phyloP scores from a whole-genome alignment of 2,888 invertebrate species.

The Amitus sp. region DNA sequence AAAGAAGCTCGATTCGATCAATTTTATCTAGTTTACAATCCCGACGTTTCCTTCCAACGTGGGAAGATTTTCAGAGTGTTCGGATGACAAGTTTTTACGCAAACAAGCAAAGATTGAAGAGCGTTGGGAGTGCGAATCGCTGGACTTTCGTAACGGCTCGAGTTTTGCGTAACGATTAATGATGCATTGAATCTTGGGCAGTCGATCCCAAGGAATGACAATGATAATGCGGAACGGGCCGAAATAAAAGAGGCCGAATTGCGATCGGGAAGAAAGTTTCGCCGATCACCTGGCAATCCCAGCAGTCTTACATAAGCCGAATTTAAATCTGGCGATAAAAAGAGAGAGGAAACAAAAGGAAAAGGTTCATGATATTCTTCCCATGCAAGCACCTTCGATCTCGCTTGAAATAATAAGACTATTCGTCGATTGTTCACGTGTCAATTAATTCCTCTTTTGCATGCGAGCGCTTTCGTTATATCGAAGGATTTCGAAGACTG shows the following conservation, averaged over 20 bases:
- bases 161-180: constrained; percentile 17
- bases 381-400: constrained; percentile 1
- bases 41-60: too few relatives aligned
- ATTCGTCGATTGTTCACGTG: too few relatives aligned
- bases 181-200: constrained; percentile 18
- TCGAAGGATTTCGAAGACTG: too few relatives aligned
- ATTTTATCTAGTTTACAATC: too few relatives aligned
- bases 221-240: constrained; percentile 28
- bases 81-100: too few relatives aligned
- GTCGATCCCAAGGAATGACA: constrained; percentile 31
- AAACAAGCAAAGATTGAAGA: too few relatives aligned
- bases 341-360: constrained; percentile 13
- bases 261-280: constrained; percentile 33
- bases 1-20: too few relatives aligned
- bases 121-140: neutral
- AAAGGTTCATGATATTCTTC: too few relatives aligned
- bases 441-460: too few relatives aligned
- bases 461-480: too few relatives aligned
- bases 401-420: too few relatives aligned
- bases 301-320: constrained; percentile 21
- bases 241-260: constrained; percentile 24
- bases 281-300: constrained; percentile 15
- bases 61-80: too few relatives aligned
- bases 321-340: constrained; percentile 30
- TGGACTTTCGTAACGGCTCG: constrained; percentile 18